phyloP scores from a whole-genome alignment of 2,113 vertebrate species.

The Catagonus wagneri region DNA sequence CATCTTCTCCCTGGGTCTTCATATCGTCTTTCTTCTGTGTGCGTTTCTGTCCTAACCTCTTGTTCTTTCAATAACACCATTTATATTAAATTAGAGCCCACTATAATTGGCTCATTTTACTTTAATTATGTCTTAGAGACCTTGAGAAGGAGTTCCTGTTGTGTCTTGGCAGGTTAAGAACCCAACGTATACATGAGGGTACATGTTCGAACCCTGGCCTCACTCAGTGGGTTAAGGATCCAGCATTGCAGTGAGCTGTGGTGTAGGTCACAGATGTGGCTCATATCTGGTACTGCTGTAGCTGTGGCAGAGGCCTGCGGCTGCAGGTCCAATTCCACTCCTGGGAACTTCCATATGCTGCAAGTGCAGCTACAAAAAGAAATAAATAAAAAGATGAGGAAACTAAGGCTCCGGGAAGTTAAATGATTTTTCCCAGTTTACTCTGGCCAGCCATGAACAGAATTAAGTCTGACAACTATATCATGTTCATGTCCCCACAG shows the following conservation, averaged over 20 bases:
- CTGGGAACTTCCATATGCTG: too few relatives aligned
- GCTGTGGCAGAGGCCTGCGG: too few relatives aligned
- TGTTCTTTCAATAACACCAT: neutral
- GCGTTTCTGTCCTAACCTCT: neutral
- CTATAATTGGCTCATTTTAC: neutral
- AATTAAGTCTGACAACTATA: neutral
- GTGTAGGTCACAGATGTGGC: too few relatives aligned
- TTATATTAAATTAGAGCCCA: neutral
- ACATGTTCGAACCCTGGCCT: too few relatives aligned
- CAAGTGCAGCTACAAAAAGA: too few relatives aligned
- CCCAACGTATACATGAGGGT: too few relatives aligned
- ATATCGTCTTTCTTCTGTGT: neutral
- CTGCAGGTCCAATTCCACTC: too few relatives aligned
- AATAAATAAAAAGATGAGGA: neutral
- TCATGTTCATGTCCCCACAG: neutral
- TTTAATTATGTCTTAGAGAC: neutral
- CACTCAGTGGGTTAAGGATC: too few relatives aligned
- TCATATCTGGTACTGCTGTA: too few relatives aligned
- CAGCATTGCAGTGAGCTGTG: too few relatives aligned
- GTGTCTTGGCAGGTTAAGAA: too few relatives aligned
- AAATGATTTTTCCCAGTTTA: slow-evolving; percentile 26
- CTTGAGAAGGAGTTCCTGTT: neutral
- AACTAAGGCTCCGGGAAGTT: neutral
- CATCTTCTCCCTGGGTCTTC: neutral
- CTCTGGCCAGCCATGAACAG: neutral